Base-by-base conservation (phyloP, 2,888 invertebrate genomes). In the Protonemura montana region DNA sequence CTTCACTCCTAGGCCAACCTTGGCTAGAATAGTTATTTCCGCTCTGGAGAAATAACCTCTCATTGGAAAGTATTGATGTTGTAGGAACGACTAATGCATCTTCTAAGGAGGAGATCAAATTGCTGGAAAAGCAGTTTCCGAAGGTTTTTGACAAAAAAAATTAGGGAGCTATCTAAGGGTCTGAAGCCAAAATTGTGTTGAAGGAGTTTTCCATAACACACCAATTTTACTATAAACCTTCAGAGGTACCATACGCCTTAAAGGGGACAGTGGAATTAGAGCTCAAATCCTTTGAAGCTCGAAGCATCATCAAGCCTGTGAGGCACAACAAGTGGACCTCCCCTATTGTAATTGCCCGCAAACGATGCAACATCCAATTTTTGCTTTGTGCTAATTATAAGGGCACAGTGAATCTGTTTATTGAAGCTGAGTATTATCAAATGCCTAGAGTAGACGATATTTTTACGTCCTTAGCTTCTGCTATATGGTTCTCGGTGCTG, bases 261-360 rank as follows among this genome's bases (percentile, higher is more conserved):
- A 78, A 6, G 27, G 27, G 16, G n/a, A 2, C 78, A 2, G 78
- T 78, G 10, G 78, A 78, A 28, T 2, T 7, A 26, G 78, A 78
- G n/a, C 29, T 78, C 2, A 28, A 28, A 26, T 28, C 27, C 2
- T 78, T 78, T 3, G 78, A 0, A 2, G 29, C 2, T 2, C 27
- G 78, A 26, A 27, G 78, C 7, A 27, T 78, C 29, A 78, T 78
- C 13, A 13, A 28, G 26, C 78, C 78, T 10, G 78, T 78, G 27
- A 78, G 29, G 29, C 78, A 78, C 78, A 78, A 27, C 29, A 28
- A 78, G 13, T 78, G 78, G 78, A 27, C 78, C 29, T 78, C 78
- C 7, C 78, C 78, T 26, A 78, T 90, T 5, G 89, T 90, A 0
- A 87, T 90, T 76, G 89, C 90, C 0, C 89, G 89, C 29, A 90